Evolutionary conservation across 2,888 invertebrate genomes (phyloP).

Genomic region (Apamea anceps): DNA sequence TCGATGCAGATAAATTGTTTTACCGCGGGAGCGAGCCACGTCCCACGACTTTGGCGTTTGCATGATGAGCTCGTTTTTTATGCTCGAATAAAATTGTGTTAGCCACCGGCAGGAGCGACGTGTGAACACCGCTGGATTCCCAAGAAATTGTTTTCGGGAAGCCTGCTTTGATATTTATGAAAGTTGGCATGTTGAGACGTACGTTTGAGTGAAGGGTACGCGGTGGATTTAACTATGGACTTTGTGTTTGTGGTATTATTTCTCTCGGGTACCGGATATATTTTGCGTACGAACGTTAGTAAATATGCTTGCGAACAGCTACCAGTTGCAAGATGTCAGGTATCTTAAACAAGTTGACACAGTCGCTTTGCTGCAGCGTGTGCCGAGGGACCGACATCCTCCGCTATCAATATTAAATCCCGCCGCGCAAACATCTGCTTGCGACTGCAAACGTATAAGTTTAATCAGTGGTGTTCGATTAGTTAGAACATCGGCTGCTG

Average conservation of each 20-base stretch:
- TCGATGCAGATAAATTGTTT: constrained; percentile 91
- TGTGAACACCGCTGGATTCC: constrained; percentile 83
- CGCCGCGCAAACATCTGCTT: constrained; percentile 74
- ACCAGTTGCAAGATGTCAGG: constrained; percentile 68
- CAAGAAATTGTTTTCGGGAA: constrained; percentile 87
- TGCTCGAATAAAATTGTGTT: constrained; percentile 90
- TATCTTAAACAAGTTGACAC: constrained; percentile 69
- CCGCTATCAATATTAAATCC: constrained; percentile 85
- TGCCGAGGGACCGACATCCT: constrained; percentile 63
- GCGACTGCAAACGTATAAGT: constrained; percentile 77
- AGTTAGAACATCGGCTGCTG: constrained; percentile 68
- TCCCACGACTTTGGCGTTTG: constrained; percentile 89
- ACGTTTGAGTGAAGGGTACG: constrained; percentile 84
- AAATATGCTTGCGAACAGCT: constrained; percentile 60
- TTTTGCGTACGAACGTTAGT: constrained; percentile 33
- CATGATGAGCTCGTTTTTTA: constrained; percentile 90
- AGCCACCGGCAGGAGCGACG: constrained; percentile 83
- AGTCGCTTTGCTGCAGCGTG: constrained; percentile 59
- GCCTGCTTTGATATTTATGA: constrained; percentile 89
- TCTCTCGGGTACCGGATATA: constrained; percentile 65
- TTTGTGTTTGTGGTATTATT: constrained; percentile 64
- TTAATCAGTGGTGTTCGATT: constrained; percentile 79
- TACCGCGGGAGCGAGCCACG: constrained; percentile 87
- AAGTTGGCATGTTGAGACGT: constrained; percentile 82
- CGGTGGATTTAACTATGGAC: constrained; percentile 76